Conservation (phyloP, 2,797 vertebrate species). For the Tinamus major region DNA sequence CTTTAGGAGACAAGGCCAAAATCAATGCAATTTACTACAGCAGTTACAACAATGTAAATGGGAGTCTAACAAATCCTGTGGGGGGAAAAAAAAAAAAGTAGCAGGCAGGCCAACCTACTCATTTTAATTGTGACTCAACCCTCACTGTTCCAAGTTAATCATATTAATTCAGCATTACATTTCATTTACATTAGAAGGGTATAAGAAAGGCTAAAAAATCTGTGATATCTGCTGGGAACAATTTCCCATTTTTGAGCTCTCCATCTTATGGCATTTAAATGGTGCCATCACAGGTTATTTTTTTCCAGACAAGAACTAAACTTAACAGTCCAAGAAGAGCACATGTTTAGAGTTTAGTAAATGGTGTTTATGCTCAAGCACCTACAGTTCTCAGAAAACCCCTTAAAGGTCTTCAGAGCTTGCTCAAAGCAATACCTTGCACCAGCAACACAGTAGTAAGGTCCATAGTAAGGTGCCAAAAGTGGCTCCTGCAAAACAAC, state of each 20-base stretch:
- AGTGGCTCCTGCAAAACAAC: neutral
- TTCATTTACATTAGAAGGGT: constrained; percentile 36
- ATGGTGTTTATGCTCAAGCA: constrained; percentile 5
- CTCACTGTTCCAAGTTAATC: constrained; percentile 4
- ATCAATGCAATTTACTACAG: neutral
- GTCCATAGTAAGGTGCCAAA: neutral
- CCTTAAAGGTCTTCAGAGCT: constrained; percentile 3
- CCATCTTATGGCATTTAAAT: constrained; percentile 25
- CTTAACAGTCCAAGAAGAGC: constrained; percentile 6
- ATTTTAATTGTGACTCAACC: neutral
- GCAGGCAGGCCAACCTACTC: neutral
- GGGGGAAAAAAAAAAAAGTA: neutral
- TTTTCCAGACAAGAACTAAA: neutral
- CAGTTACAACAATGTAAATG: neutral
- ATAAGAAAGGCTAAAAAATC: constrained; percentile 31
- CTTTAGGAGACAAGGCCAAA: neutral
- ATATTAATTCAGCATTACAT: constrained; percentile 14
- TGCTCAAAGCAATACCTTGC: neutral
- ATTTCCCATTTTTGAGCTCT: constrained; percentile 13
- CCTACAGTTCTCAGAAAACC: constrained; percentile 7
- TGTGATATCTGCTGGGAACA: constrained; percentile 1
- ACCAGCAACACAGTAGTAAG: neutral
- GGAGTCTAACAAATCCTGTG: neutral
- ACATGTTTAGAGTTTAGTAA: neutral
- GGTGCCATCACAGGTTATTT: constrained; percentile 37